Evolutionary conservation across 2,888 invertebrate genomes (phyloP).

Genomic region (Theodoxus fluviatilis): DNA sequence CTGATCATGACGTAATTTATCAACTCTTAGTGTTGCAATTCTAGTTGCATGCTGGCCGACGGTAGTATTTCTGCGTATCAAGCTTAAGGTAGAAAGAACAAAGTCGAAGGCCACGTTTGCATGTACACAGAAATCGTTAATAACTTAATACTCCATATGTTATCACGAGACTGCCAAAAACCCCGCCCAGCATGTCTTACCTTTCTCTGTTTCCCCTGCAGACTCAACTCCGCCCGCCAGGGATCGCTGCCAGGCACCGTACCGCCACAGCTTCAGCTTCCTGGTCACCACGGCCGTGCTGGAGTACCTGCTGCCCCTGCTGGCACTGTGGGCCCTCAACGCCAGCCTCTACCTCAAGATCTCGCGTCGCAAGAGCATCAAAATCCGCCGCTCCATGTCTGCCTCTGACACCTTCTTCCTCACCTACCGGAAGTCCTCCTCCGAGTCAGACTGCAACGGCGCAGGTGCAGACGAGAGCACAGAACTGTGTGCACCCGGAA

Average conservation of each 20-base stretch:
- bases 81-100: too few relatives aligned
- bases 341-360: conserved; percentile 51
- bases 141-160: too few relatives aligned
- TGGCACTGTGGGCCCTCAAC: conserved; percentile 46
- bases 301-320: conserved; percentile 44
- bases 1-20: too few relatives aligned
- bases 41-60: too few relatives aligned
- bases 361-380: conserved; percentile 46
- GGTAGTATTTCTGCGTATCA: too few relatives aligned
- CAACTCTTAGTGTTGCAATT: too few relatives aligned
- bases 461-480: conserved; percentile 24
- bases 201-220: too few relatives aligned
- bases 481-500: conserved; percentile 5
- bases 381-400: conserved; percentile 48
- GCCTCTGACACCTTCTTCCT: conserved; percentile 41
- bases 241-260: conserved; percentile 37
- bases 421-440: conserved; percentile 43
- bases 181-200: too few relatives aligned
- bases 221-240: too few relatives aligned
- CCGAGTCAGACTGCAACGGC: conserved; percentile 37
- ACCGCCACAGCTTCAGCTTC: conserved; percentile 39
- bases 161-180: too few relatives aligned
- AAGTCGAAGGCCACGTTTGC: too few relatives aligned
- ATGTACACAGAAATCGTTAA: too few relatives aligned
- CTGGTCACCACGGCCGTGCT: conserved; percentile 39